Percentiles rank a stretch among this genome's conserved stretches.
Conservation (phyloP, 2,888 invertebrate species). For the Pandemis corylana region DNA sequence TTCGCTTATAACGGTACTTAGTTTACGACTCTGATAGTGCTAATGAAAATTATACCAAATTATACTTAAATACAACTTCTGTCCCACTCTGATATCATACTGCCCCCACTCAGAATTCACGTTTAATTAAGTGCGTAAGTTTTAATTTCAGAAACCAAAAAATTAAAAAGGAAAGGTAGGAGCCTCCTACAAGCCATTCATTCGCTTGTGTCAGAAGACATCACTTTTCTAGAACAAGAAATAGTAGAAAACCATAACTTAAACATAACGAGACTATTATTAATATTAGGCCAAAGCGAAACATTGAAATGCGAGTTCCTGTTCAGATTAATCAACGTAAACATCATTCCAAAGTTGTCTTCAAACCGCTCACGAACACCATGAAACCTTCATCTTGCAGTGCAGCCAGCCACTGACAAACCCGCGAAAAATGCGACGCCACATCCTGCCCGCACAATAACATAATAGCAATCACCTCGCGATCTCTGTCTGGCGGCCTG, state of each 20-base stretch:
- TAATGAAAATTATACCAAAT: constrained; percentile 7
- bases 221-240: too few species aligned
- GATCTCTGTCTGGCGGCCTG: constrained; percentile 39
- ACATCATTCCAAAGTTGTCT: too few species aligned
- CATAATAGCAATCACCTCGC: constrained; percentile 38
- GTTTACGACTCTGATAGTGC: not conserved
- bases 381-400: not conserved
- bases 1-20: not conserved
- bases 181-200: too few species aligned
- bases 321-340: too few species aligned
- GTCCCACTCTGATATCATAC: not conserved
- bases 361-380: too few species aligned
- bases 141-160: too few species aligned
- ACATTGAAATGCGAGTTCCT: too few species aligned
- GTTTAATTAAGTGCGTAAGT: not conserved
- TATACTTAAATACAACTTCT: not conserved
- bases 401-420: constrained; percentile 23
- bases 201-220: too few species aligned
- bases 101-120: not conserved
- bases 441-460: constrained; percentile 20
- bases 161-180: too few species aligned
- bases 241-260: too few species aligned
- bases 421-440: constrained; percentile 17
- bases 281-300: too few species aligned
- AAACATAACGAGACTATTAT: too few species aligned